phyloP scores from a whole-genome alignment of 2,888 invertebrate genomes.

The Agrilus mali region DNA sequence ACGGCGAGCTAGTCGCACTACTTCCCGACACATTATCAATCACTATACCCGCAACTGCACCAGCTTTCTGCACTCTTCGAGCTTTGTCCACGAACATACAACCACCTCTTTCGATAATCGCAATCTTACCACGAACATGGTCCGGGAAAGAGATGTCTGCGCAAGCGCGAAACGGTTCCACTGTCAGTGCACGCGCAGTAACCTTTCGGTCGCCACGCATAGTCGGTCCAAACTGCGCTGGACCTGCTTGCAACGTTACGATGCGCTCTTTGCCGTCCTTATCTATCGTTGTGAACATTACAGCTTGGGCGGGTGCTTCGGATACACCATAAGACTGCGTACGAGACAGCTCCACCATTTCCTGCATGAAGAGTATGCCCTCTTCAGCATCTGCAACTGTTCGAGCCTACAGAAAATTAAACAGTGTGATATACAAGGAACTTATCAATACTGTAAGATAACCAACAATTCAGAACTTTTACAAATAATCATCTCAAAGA shows the following conservation, averaged over 20 bases:
- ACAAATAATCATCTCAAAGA: too few species aligned
- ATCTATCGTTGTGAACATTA: slow-evolving; percentile 32
- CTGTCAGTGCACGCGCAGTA: slow-evolving; percentile 50
- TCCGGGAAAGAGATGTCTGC: slow-evolving; percentile 42
- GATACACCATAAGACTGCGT: slow-evolving; percentile 42
- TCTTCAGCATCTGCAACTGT: slow-evolving; percentile 79
- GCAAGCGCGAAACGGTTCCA: slow-evolving; percentile 61
- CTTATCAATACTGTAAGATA: too few species aligned
- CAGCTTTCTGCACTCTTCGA: slow-evolving; percentile 65
- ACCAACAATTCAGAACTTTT: too few species aligned
- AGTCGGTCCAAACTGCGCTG: slow-evolving; percentile 81
- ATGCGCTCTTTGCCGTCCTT: slow-evolving; percentile 20
- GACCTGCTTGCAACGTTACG: slow-evolving; percentile 59
- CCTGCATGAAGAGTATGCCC: slow-evolving; percentile 91
- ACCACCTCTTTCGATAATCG: slow-evolving; percentile 76
- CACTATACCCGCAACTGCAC: slow-evolving; percentile 76
- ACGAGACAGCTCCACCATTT: slow-evolving; percentile 86
- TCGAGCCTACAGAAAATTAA: slow-evolving; percentile 51
- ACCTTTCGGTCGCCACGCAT: slow-evolving; percentile 51
- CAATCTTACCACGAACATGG: slow-evolving; percentile 58
- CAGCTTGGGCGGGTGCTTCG: slow-evolving; percentile 44
- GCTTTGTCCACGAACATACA: slow-evolving; percentile 97
- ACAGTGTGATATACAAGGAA: too few species aligned
- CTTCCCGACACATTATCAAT: slow-evolving; percentile 70
- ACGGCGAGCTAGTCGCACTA: slow-evolving; percentile 59